Evolutionary conservation across 2,888 invertebrate species (phyloP), one percentile per base, ranked within the genome.

Genomic region (Drosophila hamatofila): DNA sequence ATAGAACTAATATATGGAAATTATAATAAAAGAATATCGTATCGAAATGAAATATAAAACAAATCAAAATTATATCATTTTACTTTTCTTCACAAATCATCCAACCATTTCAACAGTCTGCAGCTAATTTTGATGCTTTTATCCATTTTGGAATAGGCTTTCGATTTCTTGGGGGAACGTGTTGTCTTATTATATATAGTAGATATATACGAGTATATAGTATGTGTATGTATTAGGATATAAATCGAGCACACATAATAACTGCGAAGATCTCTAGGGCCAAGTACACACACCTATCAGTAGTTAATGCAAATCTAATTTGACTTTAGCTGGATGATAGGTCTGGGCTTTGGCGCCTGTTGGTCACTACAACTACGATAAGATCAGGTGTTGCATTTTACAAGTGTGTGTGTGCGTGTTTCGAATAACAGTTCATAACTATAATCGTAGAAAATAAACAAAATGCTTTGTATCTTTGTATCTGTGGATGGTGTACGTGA

Each of bases 101-200:
- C 56, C 63, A 83, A 65, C 77, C 67, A 73, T 72, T 69, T 75
- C 14, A 51, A 74, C 70, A 72, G 65, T 66, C 76, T 83, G 71
- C 61, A 80, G 61, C 79, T 81, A 81, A 54, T 52, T 23, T 70
- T 63, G 63, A 73, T 62, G 21, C 4, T 52, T n/a, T 52, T 23
- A 54, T 37, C n/a, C 70, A 62, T 64, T 76, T 72, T 69, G 58
- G 54, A 64, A 64, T 81, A 91, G 92, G 92, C 92, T 89, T 80
- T 92, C 89, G 93, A 93, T 93, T 93, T 93, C 93, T 93, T 93
- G 93, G 92, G 92, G 89, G 51, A 75, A 88, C 73, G 85, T 90
- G 88, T 84, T 76, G 58, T 23, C 51, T 71, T 48, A 42, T 27
- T 39, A 16, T 54, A 46, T 54, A 42, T 18, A 27, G n/a, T 11